These are phyloP conservation scores for Gracilinanus agilis DNA, from an alignment of 2,113 vertebrate genomes.

Conservation along the genomic window DNA sequence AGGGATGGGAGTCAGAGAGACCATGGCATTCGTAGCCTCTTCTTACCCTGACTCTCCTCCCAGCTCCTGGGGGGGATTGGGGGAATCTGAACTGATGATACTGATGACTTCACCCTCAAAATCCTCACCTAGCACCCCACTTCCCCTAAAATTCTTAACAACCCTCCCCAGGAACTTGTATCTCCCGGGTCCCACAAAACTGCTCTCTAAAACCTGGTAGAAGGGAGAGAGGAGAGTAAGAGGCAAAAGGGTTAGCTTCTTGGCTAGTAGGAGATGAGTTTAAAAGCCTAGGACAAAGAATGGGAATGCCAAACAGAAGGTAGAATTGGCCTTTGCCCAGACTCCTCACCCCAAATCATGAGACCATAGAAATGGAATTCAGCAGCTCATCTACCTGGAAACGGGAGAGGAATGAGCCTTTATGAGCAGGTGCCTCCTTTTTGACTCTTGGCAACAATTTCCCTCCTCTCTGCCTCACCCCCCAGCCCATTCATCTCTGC, in stretches of 20 bases:
- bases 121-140: slow-evolving; percentile 2
- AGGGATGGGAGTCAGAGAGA: slow-evolving; percentile 11
- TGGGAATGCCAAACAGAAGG: slow-evolving; percentile 10
- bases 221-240: not conserved
- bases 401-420: not conserved
- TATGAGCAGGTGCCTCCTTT: not conserved
- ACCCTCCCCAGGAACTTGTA: not conserved
- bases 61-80: slow-evolving; percentile 44
- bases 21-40: not conserved
- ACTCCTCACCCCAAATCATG: not conserved
- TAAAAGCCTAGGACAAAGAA: slow-evolving; percentile 5
- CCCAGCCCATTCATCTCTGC: not conserved
- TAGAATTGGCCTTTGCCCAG: not conserved
- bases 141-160: not conserved
- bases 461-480: not conserved
- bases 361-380: not conserved
- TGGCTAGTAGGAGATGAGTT: not conserved
- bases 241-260: not conserved
- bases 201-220: slow-evolving; percentile 17
- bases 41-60: slow-evolving; percentile 9
- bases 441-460: slow-evolving; percentile 9
- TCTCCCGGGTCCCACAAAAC: not conserved
- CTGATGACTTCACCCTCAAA: not conserved
- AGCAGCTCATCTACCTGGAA: slow-evolving; percentile 3
- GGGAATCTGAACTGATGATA: not conserved